Conservation (phyloP, 2,888 invertebrate species). For the Teinopalpus imperialis region DNA sequence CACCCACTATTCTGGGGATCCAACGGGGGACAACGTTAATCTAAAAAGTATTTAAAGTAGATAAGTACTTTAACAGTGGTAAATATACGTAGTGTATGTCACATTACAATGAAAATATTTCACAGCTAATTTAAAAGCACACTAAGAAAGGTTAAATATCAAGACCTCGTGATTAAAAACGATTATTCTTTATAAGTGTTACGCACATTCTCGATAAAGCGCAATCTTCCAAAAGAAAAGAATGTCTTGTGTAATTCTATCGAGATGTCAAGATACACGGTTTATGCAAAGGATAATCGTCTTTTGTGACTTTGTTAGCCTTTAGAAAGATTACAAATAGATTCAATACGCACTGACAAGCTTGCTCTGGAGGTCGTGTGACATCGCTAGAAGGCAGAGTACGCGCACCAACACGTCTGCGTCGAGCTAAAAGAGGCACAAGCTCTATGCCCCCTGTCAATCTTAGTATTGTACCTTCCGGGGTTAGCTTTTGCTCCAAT, state of each 20-base stretch:
- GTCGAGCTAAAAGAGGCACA: slow-evolving; percentile 87
- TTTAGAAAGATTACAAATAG: slow-evolving; percentile 23
- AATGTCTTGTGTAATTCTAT: slow-evolving; percentile 17
- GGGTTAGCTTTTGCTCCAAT: slow-evolving; percentile 57
- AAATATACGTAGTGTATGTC: not conserved
- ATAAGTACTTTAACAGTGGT: not conserved
- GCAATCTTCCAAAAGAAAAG: slow-evolving; percentile 18
- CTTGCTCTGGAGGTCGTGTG: slow-evolving; percentile 65
- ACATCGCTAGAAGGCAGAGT: slow-evolving; percentile 74
- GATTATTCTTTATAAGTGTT: slow-evolving; percentile 43
- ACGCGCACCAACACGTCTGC: slow-evolving; percentile 77
- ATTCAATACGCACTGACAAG: slow-evolving; percentile 62
- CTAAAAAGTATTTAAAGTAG: too few species aligned
- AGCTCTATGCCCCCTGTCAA: slow-evolving; percentile 87
- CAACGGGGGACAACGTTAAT: too few species aligned
- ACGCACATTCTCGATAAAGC: slow-evolving; percentile 18
- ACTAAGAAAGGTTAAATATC: slow-evolving; percentile 34
- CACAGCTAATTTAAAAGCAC: slow-evolving; percentile 30
- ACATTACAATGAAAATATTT: slow-evolving; percentile 25
- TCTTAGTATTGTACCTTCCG: slow-evolving; percentile 62
- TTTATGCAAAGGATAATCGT: slow-evolving; percentile 34
- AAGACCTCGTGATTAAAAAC: slow-evolving; percentile 40
- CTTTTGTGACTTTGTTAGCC: slow-evolving; percentile 31
- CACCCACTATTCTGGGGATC: too few species aligned
- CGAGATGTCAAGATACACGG: slow-evolving; percentile 24